These are phyloP conservation scores for Pseudococcus longispinus DNA, from an alignment of 2,888 invertebrate species.

Conservation along the genomic window DNA sequence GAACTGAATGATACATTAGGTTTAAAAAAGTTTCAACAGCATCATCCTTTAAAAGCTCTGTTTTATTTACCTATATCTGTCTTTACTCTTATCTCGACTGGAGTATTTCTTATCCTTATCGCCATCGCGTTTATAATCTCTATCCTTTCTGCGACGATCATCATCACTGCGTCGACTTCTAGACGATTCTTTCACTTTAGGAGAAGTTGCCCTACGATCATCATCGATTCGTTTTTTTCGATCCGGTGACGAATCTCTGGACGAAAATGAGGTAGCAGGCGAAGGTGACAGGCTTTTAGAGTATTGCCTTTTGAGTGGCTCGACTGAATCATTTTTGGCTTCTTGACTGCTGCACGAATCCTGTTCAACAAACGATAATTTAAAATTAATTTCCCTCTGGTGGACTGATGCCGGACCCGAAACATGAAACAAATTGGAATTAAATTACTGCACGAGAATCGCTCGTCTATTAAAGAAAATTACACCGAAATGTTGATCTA, in stretches of 20 bases:
- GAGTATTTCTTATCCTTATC: conserved; percentile 28
- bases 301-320: conserved; percentile 12
- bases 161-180: conserved; percentile 30
- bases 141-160: conserved; percentile 11
- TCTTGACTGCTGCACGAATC: conserved; percentile 34
- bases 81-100: conserved; percentile 7
- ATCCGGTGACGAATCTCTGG: conserved; percentile 36
- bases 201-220: conserved; percentile 15
- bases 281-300: conserved; percentile 48
- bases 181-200: background rate
- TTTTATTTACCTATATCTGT: background rate
- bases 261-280: conserved; percentile 41
- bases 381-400: background rate
- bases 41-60: background rate
- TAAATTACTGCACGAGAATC: background rate
- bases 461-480: background rate
- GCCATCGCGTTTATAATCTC: conserved; percentile 29
- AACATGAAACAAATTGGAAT: background rate
- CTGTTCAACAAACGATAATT: conserved; percentile 48
- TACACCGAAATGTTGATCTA: background rate
- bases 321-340: background rate
- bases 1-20: background rate
- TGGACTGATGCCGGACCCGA: background rate
- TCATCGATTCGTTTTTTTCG: background rate
- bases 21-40: background rate